These are phyloP conservation scores for Ceyx cyanopectus DNA, from an alignment of 2,113 vertebrate species.

Conservation along the genomic window DNA sequence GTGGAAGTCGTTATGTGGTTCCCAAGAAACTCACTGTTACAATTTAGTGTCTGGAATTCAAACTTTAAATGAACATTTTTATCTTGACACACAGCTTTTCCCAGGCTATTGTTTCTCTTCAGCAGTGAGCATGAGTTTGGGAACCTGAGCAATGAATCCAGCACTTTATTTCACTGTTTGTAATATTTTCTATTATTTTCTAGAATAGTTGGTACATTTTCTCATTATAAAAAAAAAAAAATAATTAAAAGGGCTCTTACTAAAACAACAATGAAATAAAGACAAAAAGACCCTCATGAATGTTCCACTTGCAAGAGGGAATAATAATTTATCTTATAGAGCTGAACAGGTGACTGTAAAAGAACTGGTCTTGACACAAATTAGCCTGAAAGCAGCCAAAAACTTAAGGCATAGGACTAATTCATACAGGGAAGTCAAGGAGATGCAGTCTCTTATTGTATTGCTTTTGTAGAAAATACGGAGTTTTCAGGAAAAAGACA, in stretches of 20 bases:
- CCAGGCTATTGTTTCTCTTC: conserved; percentile 6
- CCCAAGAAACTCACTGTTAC: neutral
- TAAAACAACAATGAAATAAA: neutral
- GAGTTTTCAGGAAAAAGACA: neutral
- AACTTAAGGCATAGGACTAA: neutral
- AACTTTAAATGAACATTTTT: conserved; percentile 25
- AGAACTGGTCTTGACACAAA: neutral
- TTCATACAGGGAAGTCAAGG: neutral
- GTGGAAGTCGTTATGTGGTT: neutral
- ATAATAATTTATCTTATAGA: neutral
- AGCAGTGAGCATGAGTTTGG: neutral
- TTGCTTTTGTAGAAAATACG: neutral
- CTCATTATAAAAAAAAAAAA: neutral
- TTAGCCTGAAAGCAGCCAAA: neutral
- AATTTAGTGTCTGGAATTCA: neutral
- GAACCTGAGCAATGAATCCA: neutral
- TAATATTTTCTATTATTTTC: neutral
- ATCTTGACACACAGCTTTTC: conserved; percentile 39
- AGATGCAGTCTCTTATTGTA: neutral
- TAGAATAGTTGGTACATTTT: neutral
- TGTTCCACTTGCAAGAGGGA: neutral
- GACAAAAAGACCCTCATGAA: neutral
- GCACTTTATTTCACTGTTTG: neutral
- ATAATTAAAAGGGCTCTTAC: neutral
- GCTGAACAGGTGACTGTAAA: neutral